These are phyloP conservation scores for Spilosoma lubricipeda DNA, from an alignment of 2,888 invertebrate genomes.

Conservation along the genomic window DNA sequence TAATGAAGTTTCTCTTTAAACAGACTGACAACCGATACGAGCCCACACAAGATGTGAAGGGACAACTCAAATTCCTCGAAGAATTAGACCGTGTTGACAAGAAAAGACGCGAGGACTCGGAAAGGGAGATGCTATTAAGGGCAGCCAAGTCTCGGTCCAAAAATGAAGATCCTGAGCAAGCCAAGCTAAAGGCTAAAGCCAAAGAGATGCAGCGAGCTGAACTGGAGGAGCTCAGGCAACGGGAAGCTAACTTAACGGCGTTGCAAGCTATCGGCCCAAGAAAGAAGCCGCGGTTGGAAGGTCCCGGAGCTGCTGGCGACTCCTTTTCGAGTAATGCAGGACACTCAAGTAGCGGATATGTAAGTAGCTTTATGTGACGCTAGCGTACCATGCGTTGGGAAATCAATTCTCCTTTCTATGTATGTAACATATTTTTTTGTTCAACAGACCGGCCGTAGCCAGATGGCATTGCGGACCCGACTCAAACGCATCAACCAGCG, in stretches of 20 bases:
- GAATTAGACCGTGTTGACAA: slow-evolving; percentile 97
- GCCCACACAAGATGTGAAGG: slow-evolving; percentile 94
- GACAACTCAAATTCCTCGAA: slow-evolving; percentile 98
- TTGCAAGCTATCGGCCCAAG: slow-evolving; percentile 98
- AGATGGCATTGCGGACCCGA: slow-evolving; percentile 93
- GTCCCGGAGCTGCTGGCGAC: slow-evolving; percentile 77
- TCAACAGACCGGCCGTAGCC: slow-evolving; percentile 80
- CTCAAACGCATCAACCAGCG: slow-evolving; percentile 97
- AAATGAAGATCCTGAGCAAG: slow-evolving; percentile 98
- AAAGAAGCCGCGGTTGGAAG: slow-evolving; percentile 95
- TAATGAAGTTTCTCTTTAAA: slow-evolving; percentile 18
- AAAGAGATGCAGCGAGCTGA: slow-evolving; percentile 98
- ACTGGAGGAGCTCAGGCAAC: slow-evolving; percentile 96
- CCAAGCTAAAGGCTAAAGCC: slow-evolving; percentile 96
- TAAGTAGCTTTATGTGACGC: slow-evolving; percentile 43
- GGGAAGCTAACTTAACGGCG: slow-evolving; percentile 98
- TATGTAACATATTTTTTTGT: background rate
- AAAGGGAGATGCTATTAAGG: slow-evolving; percentile 96
- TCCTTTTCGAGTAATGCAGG: slow-evolving; percentile 61
- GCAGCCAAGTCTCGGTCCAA: slow-evolving; percentile 98
- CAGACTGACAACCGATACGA: slow-evolving; percentile 96
- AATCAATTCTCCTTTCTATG: background rate
- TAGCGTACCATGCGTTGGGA: too few relatives aligned
- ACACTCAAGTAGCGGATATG: slow-evolving; percentile 55
- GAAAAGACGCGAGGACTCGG: slow-evolving; percentile 97